A percentile compares a stretch with the other conserved stretches of the same genome.
Conservation (phyloP, 2,888 invertebrate species). For the Sminthurides aquaticus region DNA sequence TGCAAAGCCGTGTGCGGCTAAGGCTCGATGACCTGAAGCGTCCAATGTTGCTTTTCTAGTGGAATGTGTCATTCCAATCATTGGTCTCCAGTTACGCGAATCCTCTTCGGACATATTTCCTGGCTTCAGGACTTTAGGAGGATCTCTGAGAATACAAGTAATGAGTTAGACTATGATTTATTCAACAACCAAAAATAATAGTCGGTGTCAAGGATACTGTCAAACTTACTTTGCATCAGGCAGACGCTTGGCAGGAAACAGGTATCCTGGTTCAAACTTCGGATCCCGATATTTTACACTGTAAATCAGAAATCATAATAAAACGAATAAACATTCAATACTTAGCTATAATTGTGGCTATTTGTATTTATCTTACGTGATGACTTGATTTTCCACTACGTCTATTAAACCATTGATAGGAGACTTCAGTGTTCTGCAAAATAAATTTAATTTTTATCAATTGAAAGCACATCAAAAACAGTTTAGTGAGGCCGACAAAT, state of each 20-base stretch:
- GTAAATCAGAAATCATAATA: conserved; percentile 44
- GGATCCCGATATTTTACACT: conserved; percentile 73
- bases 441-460: conserved; percentile 13
- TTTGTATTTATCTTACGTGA: conserved; percentile 47
- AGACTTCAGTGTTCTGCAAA: conserved; percentile 56
- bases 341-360: too few species aligned
- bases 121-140: conserved; percentile 69
- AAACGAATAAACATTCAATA: conserved; percentile 47
- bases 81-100: conserved; percentile 63
- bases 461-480: too few species aligned
- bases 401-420: conserved; percentile 65
- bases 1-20: conserved; percentile 24
- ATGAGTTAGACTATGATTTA: too few species aligned
- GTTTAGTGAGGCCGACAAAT: too few species aligned
- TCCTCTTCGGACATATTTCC: conserved; percentile 58
- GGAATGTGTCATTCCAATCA: conserved; percentile 65
- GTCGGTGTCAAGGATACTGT: too few species aligned
- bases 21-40: conserved; percentile 57
- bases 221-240: conserved; percentile 49
- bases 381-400: conserved; percentile 48
- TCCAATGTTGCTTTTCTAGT: conserved; percentile 60
- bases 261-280: conserved; percentile 61
- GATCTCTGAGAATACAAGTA: too few species aligned
- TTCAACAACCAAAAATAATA: too few species aligned
- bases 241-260: conserved; percentile 67